Percentiles rank a stretch among this genome's conserved stretches.
Conservation (phyloP, 1,140 invertebrate genomes). For the Scaptodrosophila lebanonensis region DNA sequence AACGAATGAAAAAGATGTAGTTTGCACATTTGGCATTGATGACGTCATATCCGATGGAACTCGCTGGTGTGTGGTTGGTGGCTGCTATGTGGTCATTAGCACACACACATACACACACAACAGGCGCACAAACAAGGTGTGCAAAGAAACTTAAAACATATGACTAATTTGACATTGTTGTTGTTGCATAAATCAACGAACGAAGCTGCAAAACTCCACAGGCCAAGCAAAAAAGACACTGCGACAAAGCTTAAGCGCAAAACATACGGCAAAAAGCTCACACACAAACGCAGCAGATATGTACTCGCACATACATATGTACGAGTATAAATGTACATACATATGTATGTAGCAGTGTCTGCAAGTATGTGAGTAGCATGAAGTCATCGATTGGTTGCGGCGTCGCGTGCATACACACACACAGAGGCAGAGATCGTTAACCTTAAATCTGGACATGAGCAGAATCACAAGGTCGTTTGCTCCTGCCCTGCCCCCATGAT, state of each 20-base stretch:
- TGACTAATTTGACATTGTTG: constrained; percentile 64
- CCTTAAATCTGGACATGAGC: constrained; percentile 66
- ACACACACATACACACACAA: constrained; percentile 39
- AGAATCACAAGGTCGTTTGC: constrained; percentile 69
- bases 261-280: constrained; percentile 25
- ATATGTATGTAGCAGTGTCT: constrained; percentile 1
- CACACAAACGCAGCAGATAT: constrained; percentile 6
- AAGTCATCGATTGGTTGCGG: constrained; percentile 75
- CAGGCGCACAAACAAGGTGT: constrained; percentile 15
- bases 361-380: constrained; percentile 41
- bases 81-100: constrained; percentile 56
- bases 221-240: constrained; percentile 20
- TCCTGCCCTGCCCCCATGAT: constrained; percentile 19
- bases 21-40: constrained; percentile 39
- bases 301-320: no score
- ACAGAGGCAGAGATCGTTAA: constrained; percentile 71
- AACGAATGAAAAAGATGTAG: constrained; percentile 43
- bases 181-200: constrained; percentile 54
- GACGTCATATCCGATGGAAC: constrained; percentile 55
- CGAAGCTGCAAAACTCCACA: constrained; percentile 19
- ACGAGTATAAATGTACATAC: not conserved
- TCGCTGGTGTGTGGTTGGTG: constrained; percentile 11
- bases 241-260: constrained; percentile 30
- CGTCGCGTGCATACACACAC: constrained; percentile 12
- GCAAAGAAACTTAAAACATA: constrained; percentile 43